Evolutionary conservation across 2,797 vertebrate species (phyloP).

Genomic region (Rhabdophis nuchalis): DNA sequence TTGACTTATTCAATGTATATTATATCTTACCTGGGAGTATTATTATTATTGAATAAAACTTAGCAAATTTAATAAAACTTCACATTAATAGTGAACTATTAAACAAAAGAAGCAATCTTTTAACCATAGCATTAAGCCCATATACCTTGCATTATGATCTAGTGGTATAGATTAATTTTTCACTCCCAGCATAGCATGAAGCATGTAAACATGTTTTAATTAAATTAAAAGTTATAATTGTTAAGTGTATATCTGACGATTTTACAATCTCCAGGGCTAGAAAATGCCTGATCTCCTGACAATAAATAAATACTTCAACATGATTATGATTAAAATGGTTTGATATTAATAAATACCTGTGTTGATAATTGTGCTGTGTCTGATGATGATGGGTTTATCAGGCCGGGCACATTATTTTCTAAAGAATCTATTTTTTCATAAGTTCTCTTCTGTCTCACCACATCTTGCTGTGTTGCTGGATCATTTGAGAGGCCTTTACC

Average conservation of each 20-base stretch:
- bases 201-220: neutral
- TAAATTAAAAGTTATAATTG: neutral
- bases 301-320: neutral
- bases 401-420: constrained; percentile 81
- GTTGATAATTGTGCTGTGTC: constrained; percentile 71
- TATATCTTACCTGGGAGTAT: neutral
- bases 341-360: constrained; percentile 72
- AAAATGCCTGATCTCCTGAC: neutral
- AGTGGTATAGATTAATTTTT: neutral
- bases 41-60: neutral
- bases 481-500: constrained; percentile 53
- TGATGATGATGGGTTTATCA: constrained; percentile 75
- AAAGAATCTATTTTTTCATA: constrained; percentile 89
- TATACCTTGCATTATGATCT: neutral
- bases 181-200: neutral
- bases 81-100: neutral
- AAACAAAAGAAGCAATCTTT: neutral
- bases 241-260: neutral
- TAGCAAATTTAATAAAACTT: neutral
- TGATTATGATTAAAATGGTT: neutral
- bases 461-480: constrained; percentile 62
- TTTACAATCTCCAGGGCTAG: neutral
- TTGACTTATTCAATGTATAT: neutral
- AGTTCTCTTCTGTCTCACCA: constrained; percentile 84
- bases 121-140: neutral